Conservation (phyloP, 2,888 invertebrate species). For the Chironomus riparius region DNA sequence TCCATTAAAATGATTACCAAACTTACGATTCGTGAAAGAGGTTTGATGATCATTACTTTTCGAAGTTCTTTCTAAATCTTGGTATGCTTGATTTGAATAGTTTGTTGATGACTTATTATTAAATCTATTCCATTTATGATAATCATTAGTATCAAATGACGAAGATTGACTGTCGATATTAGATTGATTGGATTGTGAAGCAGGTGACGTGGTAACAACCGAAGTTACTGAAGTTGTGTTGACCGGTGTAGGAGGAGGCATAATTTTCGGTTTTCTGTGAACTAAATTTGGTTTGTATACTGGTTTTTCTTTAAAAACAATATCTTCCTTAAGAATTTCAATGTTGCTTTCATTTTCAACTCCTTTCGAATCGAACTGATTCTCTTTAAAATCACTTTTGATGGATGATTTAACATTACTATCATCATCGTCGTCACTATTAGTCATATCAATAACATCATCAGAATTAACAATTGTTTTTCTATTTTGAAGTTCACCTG, state of each 20-base stretch:
- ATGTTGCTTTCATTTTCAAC: background rate
- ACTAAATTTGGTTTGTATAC: slow-evolving; percentile 33
- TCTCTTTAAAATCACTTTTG: background rate
- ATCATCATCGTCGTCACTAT: slow-evolving; percentile 21
- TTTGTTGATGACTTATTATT: background rate
- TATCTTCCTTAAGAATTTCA: background rate
- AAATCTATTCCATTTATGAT: background rate
- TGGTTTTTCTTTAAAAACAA: slow-evolving; percentile 31
- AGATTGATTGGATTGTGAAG: background rate
- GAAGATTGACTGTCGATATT: background rate
- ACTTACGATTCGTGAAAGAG: background rate
- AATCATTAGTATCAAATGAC: background rate
- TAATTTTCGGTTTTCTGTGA: slow-evolving; percentile 38
- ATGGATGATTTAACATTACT: background rate
- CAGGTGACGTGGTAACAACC: background rate
- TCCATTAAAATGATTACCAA: background rate
- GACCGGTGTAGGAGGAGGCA: background rate
- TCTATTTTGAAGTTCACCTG: background rate
- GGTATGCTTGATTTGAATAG: background rate
- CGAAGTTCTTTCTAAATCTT: background rate
- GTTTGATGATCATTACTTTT: background rate
- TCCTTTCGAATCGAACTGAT: background rate
- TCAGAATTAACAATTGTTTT: background rate
- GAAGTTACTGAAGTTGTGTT: background rate
- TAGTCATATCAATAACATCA: slow-evolving; percentile 28